A percentile compares a stretch with the other conserved stretches of the same genome.
Evolutionary conservation across 2,113 vertebrate genomes (phyloP).

Genomic region (Corythornis cristatus): DNA sequence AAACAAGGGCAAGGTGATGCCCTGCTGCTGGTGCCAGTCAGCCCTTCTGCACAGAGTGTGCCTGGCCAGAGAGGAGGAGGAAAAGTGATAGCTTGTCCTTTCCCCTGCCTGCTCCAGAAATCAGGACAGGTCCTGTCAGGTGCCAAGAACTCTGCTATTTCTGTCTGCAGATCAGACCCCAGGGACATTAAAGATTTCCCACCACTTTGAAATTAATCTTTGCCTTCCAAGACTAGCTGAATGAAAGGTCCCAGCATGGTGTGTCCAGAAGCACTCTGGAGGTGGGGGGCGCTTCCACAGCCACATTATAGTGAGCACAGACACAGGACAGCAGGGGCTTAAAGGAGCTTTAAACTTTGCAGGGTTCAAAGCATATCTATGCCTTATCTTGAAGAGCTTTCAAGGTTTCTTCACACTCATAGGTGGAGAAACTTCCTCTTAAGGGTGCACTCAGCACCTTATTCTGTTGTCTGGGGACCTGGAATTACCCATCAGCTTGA

Average conservation of each 20-base stretch:
- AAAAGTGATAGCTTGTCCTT: neutral
- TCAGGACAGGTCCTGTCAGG: neutral
- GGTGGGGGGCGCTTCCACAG: neutral
- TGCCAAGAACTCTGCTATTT: slow-evolving; percentile 22
- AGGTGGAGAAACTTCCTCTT: neutral
- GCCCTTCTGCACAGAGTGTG: neutral
- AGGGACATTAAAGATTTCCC: neutral
- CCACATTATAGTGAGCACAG: neutral
- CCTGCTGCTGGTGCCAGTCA: neutral
- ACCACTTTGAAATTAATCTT: slow-evolving; percentile 18
- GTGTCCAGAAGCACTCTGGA: neutral
- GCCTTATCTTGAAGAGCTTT: neutral
- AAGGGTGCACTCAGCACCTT: neutral
- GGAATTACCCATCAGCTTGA: slow-evolving; percentile 8
- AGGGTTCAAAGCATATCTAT: neutral
- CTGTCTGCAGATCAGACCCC: neutral
- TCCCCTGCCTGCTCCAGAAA: neutral
- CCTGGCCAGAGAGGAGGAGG: neutral
- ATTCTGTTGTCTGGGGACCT: neutral
- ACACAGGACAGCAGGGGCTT: neutral
- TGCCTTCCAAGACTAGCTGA: neutral
- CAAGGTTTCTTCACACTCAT: neutral
- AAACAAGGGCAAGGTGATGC: neutral
- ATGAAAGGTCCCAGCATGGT: neutral
- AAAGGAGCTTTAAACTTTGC: neutral